phyloP scores from a whole-genome alignment of 2,888 invertebrate genomes.

The Rugalucina vietnamica region DNA sequence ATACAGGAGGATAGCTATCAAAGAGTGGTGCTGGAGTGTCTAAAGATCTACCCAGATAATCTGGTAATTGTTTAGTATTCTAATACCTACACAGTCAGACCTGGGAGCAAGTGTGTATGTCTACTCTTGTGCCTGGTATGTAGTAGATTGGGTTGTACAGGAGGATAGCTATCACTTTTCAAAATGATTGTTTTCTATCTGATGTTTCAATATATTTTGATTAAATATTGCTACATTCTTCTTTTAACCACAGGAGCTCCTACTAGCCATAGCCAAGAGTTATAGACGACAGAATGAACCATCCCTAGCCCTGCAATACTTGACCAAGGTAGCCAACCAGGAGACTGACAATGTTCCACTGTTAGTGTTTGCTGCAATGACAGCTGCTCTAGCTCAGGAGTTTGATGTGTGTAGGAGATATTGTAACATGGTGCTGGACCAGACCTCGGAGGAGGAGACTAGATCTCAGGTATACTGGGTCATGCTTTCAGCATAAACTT shows the following conservation, averaged over 20 bases:
- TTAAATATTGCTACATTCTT: too few relatives aligned
- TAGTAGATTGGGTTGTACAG: slow-evolving; percentile 15
- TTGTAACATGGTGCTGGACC: slow-evolving; percentile 43
- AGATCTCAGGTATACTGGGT: background rate
- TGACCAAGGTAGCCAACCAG: slow-evolving; percentile 24
- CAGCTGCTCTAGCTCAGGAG: slow-evolving; percentile 41
- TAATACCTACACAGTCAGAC: too few relatives aligned
- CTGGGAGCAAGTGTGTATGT: slow-evolving; percentile 36
- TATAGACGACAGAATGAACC: slow-evolving; percentile 13
- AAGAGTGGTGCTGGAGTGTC: slow-evolving; percentile 47
- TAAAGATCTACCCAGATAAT: slow-evolving; percentile 50
- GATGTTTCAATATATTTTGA: too few relatives aligned
- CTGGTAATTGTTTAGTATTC: slow-evolving; percentile 43
- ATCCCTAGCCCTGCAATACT: slow-evolving; percentile 22
- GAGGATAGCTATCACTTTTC: slow-evolving; percentile 45
- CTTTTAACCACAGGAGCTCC: slow-evolving; percentile 41
- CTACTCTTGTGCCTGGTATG: slow-evolving; percentile 41
- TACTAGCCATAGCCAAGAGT: slow-evolving; percentile 49
- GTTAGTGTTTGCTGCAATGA: slow-evolving; percentile 42
- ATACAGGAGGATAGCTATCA: slow-evolving; percentile 41
- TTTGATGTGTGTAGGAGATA: slow-evolving; percentile 41
- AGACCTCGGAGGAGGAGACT: slow-evolving; percentile 29
- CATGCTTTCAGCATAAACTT: too few relatives aligned
- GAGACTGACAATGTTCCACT: slow-evolving; percentile 30
- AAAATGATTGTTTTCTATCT: too few relatives aligned